Conservation (phyloP, 2,113 vertebrate species). For the Cavia porcellus region DNA sequence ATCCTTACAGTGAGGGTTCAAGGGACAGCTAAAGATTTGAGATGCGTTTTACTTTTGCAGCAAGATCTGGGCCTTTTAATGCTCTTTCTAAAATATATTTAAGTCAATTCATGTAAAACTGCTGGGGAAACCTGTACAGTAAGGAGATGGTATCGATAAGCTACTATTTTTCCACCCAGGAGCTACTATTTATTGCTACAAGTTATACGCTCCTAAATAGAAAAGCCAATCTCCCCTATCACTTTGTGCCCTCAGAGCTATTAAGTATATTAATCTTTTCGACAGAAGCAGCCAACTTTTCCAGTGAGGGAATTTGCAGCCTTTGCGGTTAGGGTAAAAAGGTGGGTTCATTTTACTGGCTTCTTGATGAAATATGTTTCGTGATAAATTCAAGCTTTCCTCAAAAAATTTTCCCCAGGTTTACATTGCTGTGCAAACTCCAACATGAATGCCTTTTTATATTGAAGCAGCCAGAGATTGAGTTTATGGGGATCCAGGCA, state of each 20-base stretch:
- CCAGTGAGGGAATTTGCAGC: slow-evolving; percentile 75
- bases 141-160: not conserved
- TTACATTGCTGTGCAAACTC: slow-evolving; percentile 65
- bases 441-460: slow-evolving; percentile 5
- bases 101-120: not conserved
- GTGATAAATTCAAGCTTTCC: slow-evolving; percentile 71
- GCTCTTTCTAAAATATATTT: slow-evolving; percentile 25
- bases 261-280: slow-evolving; percentile 60
- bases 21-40: not conserved
- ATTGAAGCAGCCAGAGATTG: slow-evolving; percentile 44
- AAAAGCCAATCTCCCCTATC: not conserved
- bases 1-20: not conserved
- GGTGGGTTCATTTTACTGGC: slow-evolving; percentile 69
- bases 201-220: not conserved
- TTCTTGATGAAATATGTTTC: slow-evolving; percentile 72
- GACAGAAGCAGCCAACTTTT: slow-evolving; percentile 68
- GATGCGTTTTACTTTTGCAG: slow-evolving; percentile 17
- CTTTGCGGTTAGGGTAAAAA: slow-evolving; percentile 78
- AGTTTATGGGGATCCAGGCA: slow-evolving; percentile 34
- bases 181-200: not conserved
- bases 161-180: not conserved
- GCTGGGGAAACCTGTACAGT: not conserved
- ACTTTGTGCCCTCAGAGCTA: not conserved
- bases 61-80: not conserved
- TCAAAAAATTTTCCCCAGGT: slow-evolving; percentile 53